Evolutionary conservation across 2,888 invertebrate genomes (phyloP), one percentile per base, ranked within the genome.

Genomic region (Tinea pellionella): DNA sequence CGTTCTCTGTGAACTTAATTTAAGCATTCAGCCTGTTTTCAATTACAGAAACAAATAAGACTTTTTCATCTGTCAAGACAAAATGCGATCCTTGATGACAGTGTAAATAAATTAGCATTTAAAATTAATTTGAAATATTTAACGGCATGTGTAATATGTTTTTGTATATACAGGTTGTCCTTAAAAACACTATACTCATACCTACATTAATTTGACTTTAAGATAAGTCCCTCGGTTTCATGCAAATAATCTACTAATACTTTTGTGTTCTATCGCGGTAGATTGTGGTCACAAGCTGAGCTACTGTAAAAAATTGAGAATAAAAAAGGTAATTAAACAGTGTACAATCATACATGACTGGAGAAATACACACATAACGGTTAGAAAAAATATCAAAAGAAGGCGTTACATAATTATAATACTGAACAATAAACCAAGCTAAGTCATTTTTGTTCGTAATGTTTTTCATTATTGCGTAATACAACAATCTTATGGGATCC

Each of bases 21-120:
- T 82, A 84, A 76, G 75, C 70, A 68, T 65, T 67, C 64, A 69
- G 69, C 69, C 70, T 69, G 70, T 74, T 76, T 82, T 80, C 80
- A 84, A 84, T 84, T 83, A 82, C 73, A 80, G 73, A 79, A 81
- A 82, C 78, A 80, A 80, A 82, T 72, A 76, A 71, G 70, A 67
- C 66, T 57, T 16, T 57, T 57, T 57, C 57, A 57, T 32, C 57
- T 57, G 57, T 57, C 57, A 57, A 55, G 29, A 16, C 24, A 32
- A 13, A 57, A 32, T 57, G 18, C n/a, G 24, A 53, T 24, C 16
- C 47, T 13, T 9, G 47, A 47, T 37, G 37, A 47, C 47, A 16
- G n/a, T n/a, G 47, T 16, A 47, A 24, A 47, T 47, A 47, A 15
- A 47, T 47, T 47, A 15, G 2, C 47, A 47, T 47, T n/a, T n/a